Evolutionary conservation across 1,140 invertebrate species (phyloP).

Genomic region (Diploscapter pachys): DNA sequence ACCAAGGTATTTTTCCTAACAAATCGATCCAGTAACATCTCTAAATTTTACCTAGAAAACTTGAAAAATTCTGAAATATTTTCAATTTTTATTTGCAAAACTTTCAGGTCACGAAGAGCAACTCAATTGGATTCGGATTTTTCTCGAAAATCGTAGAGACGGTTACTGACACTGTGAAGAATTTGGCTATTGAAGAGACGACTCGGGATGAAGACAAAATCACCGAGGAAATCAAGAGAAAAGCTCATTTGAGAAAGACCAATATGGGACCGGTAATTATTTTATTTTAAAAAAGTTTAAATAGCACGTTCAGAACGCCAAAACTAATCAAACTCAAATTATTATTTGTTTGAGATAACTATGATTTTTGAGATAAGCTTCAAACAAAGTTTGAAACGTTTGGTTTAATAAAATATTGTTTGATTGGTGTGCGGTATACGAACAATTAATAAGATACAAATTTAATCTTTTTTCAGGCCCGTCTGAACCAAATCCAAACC

Average conservation of each 20-base stretch:
- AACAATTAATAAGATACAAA: too few relatives aligned
- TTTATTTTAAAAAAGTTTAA: too few relatives aligned
- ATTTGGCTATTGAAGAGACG: conserved; percentile 26
- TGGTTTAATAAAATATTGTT: too few relatives aligned
- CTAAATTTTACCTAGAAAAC: background rate
- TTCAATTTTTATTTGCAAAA: background rate
- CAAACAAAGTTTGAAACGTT: too few relatives aligned
- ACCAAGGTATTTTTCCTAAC: background rate
- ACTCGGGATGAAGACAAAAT: conserved; percentile 17
- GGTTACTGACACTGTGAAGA: conserved; percentile 23
- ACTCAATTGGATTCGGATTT: conserved; percentile 14
- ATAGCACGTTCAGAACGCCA: too few relatives aligned
- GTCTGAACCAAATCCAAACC: conserved; percentile 15
- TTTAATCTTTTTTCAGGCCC: background rate
- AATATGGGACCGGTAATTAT: too few relatives aligned
- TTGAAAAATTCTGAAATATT: background rate
- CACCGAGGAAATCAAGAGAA: conserved; percentile 20
- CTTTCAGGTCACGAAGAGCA: conserved; percentile 6
- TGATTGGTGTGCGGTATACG: too few relatives aligned
- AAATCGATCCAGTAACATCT: background rate
- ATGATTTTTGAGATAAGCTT: too few relatives aligned
- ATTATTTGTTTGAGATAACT: too few relatives aligned
- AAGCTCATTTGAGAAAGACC: too few relatives aligned
- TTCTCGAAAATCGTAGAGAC: conserved; percentile 17
- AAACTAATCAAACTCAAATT: too few relatives aligned